Evolutionary conservation across 2,113 vertebrate genomes (phyloP), one percentile per base, ranked within the genome.

Genomic region (Calypte anna): DNA sequence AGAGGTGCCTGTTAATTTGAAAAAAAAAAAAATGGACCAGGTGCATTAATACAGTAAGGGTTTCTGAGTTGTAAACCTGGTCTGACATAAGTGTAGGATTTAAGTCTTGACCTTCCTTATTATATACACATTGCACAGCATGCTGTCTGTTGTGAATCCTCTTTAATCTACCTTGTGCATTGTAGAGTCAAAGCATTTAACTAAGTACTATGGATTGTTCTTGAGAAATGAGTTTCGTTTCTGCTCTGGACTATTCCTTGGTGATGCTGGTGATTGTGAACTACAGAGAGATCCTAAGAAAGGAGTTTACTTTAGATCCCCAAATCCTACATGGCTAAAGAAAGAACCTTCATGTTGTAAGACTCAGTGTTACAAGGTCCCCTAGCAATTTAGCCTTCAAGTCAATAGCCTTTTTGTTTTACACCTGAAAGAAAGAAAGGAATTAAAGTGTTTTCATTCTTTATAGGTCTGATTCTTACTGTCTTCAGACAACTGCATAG

Each of bases 91-190:
- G 55, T 38, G 22, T 22, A 86, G 76, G 72, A 81, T 86, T 94
- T 94, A 90, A 93, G 38, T 74, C 90, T 90, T 92, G 88, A 92
- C 82, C 64, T 96, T 80, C 82, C 63, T 44, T 81, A 23, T 81
- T 88, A 80, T 12, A 90, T 51, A 81, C 90, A 83, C 55, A 13
- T 93, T 74, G 53, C 76, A 95, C 73, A 90, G 55, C 51, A 44
- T 59, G 76, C 61, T 17, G 33, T 92, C 80, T 81, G 31, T 78
- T 94, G 55, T 77, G 76, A 96, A 91, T 93, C 82, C 80, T 23
- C 16, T 88, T 84, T 95, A 96, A 96, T 95, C 86, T 74, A 93
- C 44, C 28, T 50, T 2, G 1, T 62, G 19, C 16, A 73, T 50
- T 89, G n/a, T 84, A 51, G 88, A 67, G 14, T 66, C 20, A 58